Evolutionary conservation across 2,888 invertebrate species (phyloP), one percentile per base, ranked within the genome.

Genomic region (Rhorus exstirpatorius): DNA sequence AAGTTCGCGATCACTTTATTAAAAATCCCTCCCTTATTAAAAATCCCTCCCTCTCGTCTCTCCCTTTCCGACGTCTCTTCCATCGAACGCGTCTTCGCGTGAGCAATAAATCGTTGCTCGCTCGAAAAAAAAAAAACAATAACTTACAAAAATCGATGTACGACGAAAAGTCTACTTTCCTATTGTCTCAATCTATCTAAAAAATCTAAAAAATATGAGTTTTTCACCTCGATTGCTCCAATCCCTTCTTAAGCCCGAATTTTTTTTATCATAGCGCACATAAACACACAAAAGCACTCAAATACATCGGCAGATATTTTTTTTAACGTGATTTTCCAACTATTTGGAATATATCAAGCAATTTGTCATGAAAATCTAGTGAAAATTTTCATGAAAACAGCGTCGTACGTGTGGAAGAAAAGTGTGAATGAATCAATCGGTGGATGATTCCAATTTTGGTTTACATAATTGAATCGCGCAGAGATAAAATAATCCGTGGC

Each of bases 1-100:
- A 86, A 87, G 89, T 89, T 88, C 88, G 89, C 83, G 87, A 91
- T 90, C 86, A 88, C 88, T 90, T 91, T 90, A 91, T 91, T 90
- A 90, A 90, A 90, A 89, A 85, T 77, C 86, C 80, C 46, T 60
- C 53, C 12, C 46, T 65, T 26, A 4, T 3, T 17, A 4, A n/a
- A 1, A 6, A 7, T 26, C 84, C 12, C 35, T 19, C 6, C 60
- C 26, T 31, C 68, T 53, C 19, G 17, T 41, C 24, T 31, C 51
- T 55, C 53, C 21, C 26, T 14, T 46, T 51, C 26, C 35, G 35
- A 8, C 44, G 8, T 26, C 38, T 67, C 53, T 67, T 58, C 63
- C 71, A 21, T 17, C 58, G 10, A 38, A 19, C 78, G 31, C 26
- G 46, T 31, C 61, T 19, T 53, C 10, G 35, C 67, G 21, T n/a